Base-by-base conservation (phyloP, 2,888 invertebrate species). In the Caradrina clavipalpis region DNA sequence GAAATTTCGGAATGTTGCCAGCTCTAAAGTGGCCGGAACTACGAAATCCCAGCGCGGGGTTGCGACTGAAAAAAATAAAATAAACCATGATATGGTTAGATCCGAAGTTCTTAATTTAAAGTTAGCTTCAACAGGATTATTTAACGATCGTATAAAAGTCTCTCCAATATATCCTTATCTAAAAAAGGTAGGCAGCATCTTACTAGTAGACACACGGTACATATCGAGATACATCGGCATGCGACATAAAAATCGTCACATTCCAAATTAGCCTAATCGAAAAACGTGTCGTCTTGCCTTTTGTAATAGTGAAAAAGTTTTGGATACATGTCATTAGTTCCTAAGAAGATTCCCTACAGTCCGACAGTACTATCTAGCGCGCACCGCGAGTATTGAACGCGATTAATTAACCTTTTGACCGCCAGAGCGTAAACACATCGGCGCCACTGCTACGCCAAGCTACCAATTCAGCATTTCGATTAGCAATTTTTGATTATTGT, bases 101-200 rank as follows among this genome's bases (percentile, higher is more conserved):
- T 92, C 91, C 93, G 94, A 95, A 95, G 93, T 95, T 89, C 95
- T 94, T 95, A 95, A 88, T 90, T 87, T 93, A 93, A 89, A 93
- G 92, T 95, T 95, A 95, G 93, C 92, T 87, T 94, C 93, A 95
- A 95, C 95, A 95, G 94, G 93, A 93, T 91, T 86, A 93, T 95
- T 94, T 94, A 95, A 96, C 95, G 93, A 93, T 95, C 94, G 95
- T 96, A 96, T 96, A 95, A 95, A 96, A 96, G 95, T 95, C 94
- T 95, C 94, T 96, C 92, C 92, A 94, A 93, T 95, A 95, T 93
- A 95, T 91, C 93, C 94, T 95, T 96, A 95, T 94, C 94, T 95
- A 94, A 95, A 94, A 95, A 94, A 94, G 87, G 91, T 94, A 94
- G 93, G 93, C 93, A 92, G 91, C 90, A 88, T 91, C 92, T 90